Evolutionary conservation across 2,113 vertebrate genomes (phyloP).

Genomic region (Macquaria ambigua): DNA sequence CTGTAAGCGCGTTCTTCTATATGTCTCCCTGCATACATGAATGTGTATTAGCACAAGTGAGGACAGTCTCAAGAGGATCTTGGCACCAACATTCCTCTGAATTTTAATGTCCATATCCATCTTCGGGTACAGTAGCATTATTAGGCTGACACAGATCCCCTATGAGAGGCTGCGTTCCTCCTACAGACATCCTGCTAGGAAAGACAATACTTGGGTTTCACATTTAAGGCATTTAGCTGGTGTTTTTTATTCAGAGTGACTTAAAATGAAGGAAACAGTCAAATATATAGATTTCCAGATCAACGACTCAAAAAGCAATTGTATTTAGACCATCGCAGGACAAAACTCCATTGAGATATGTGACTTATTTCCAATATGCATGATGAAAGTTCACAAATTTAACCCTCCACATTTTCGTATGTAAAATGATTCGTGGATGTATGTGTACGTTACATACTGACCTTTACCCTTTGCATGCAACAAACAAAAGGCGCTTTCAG

Average conservation of each 20-base stretch:
- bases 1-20: background rate
- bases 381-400: background rate
- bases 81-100: slow-evolving; percentile 41
- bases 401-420: background rate
- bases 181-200: slow-evolving; percentile 43
- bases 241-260: background rate
- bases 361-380: background rate
- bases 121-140: slow-evolving; percentile 35
- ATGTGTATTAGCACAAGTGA: slow-evolving; percentile 6
- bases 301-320: background rate
- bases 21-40: slow-evolving; percentile 14
- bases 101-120: slow-evolving; percentile 57
- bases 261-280: background rate
- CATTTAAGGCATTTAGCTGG: slow-evolving; percentile 36
- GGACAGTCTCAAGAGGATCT: slow-evolving; percentile 24
- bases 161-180: slow-evolving; percentile 41
- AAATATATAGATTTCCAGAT: background rate
- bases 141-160: slow-evolving; percentile 48
- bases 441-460: slow-evolving; percentile 7
- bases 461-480: slow-evolving; percentile 44
- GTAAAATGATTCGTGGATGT: background rate
- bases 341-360: background rate
- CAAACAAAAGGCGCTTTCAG: slow-evolving; percentile 76
- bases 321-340: background rate
- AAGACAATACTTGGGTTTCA: slow-evolving; percentile 59